Evolutionary conservation across 1,140 invertebrate species (phyloP), one percentile per base, ranked within the genome.

Genomic region (Zaprionus camerounensis): DNA sequence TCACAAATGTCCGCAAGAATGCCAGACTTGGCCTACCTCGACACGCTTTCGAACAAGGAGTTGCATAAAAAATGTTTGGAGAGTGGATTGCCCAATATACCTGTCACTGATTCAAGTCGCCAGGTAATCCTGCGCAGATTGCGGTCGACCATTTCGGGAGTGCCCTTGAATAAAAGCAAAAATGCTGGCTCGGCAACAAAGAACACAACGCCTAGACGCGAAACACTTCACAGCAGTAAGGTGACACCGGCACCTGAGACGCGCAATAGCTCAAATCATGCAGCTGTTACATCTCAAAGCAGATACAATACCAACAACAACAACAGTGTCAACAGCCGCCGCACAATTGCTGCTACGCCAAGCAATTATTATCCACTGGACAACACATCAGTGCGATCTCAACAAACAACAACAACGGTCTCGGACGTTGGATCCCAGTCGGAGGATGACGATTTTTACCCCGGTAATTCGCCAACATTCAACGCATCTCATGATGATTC

Each of bases 91-190:
- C 91, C 91, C 3, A 82, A 70, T 34, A 76, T 92, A 13, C 91
- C 91, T 11, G 83, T 92, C 1, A 91, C 91, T 2, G 78, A 88
- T 22, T 81, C 85, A 28, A 92, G 79, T n/a, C 88, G 84, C 4
- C 38, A 38, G 6, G 81, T 87, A n/a, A 84, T 87, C 36, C 36
- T 91, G 34, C 72, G 79, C 20, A 80, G 83, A 4, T 61, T 92
- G 28, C 76, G 61, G 9, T 34, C 74, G 12, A 38, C 75, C 0
- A 92, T 92, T 38, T 26, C 68, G 2, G 91, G 91, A 13, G 31
- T 26, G 15, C 83, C 73, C 0, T 13, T 71, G 11, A 85, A 74
- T 62, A 82, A 76, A 38, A 46, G 59, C 62, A 86, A 86, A 65
- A 63, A 44, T 56, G 57, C 61, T 38, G 36, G 62, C 24, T 20